phyloP scores from a whole-genome alignment of 35 echinoderm and acorn worm genomes.

The Stichopus chloronotus region DNA sequence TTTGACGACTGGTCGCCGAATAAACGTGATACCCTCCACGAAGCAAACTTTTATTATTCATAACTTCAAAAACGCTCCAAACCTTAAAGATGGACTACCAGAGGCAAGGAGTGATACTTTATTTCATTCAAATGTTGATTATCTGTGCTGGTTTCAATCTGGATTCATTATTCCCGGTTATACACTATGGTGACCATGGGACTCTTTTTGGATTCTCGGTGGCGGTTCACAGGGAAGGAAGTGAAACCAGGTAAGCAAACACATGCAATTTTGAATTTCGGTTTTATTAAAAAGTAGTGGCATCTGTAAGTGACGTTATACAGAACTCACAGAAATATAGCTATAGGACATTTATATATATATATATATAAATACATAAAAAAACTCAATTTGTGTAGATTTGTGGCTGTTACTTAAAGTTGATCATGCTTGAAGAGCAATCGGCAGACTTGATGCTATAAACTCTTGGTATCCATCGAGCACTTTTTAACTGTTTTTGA shows the following conservation, averaged over 20 bases:
- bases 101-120: not conserved
- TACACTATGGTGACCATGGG: conserved; percentile 12
- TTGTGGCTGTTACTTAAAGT: no score
- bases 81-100: not conserved
- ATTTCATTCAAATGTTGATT: conserved; percentile 5
- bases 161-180: conserved; percentile 4
- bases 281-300: not conserved
- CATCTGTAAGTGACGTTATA: not conserved
- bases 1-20: no score
- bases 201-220: conserved; percentile 54
- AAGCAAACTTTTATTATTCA: no score
- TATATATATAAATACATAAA: no score
- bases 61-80: no score
- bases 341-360: no score
- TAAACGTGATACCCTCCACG: no score
- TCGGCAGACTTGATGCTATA: no score
- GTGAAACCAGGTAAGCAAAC: conserved; percentile 18
- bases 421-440: no score
- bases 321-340: not conserved
- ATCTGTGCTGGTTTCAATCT: conserved; percentile 43
- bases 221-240: conserved; percentile 44
- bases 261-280: not conserved
- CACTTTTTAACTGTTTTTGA: no score
- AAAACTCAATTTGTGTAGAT: no score
- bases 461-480: no score